Conservation (phyloP, 2,797 vertebrate species). For the Rhabdomys pumilio region DNA sequence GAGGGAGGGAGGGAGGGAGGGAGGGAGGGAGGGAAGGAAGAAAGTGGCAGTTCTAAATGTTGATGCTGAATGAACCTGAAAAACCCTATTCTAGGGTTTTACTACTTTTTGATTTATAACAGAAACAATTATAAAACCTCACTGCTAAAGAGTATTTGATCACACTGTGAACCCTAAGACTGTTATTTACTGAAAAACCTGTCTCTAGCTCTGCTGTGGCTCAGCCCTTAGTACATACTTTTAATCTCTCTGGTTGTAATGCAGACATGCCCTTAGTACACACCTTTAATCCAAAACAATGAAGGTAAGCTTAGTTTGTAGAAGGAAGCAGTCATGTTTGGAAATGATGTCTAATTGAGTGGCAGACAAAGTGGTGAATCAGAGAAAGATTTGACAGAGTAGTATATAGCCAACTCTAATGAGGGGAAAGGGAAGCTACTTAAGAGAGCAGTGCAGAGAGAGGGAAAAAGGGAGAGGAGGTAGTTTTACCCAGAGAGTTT, state of each 20-base stretch:
- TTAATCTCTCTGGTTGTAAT: neutral
- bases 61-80: neutral
- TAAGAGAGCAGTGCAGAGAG: neutral
- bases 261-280: neutral
- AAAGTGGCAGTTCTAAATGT: neutral
- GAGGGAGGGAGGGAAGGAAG: too few relatives aligned
- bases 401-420: neutral
- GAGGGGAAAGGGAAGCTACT: neutral
- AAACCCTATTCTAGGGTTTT: constrained; percentile 42
- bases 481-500: neutral
- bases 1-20: too few relatives aligned
- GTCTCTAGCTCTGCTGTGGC: neutral
- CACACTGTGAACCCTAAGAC: neutral
- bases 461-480: too few relatives aligned
- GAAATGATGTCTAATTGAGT: neutral
- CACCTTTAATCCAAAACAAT: neutral
- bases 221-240: neutral
- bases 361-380: neutral
- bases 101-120: constrained; percentile 57
- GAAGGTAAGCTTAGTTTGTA: neutral
- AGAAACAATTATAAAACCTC: constrained; percentile 40
- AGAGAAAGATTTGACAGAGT: neutral
- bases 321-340: neutral
- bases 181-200: neutral
- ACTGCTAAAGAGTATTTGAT: neutral